Evolutionary conservation across 2,888 invertebrate species (phyloP).

Genomic region (Serrognathus titanus): DNA sequence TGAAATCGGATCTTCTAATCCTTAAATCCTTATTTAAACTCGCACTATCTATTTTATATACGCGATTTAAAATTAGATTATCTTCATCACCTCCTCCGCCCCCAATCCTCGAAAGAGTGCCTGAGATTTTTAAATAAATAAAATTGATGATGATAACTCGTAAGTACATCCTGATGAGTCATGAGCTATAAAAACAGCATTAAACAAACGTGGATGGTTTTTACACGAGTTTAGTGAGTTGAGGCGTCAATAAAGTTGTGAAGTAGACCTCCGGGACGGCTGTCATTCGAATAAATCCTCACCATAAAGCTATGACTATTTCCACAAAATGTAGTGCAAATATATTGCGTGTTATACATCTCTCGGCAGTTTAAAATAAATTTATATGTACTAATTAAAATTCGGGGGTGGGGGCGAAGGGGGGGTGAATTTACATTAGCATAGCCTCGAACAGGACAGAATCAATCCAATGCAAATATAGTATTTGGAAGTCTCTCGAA

Average conservation of each 20-base stretch:
- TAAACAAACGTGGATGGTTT: constrained; percentile 42
- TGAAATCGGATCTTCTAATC: constrained; percentile 1
- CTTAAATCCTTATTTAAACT: constrained; percentile 3
- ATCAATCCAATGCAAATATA: too few species aligned
- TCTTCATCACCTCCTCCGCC: too few species aligned
- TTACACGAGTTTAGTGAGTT: constrained; percentile 43
- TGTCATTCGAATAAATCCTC: constrained; percentile 42
- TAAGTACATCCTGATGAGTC: constrained; percentile 30
- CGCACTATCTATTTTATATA: too few species aligned
- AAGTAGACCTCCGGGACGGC: constrained; percentile 44
- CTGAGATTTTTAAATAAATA: constrained; percentile 6
- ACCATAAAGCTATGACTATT: constrained; percentile 41
- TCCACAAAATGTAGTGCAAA: constrained; percentile 25
- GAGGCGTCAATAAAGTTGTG: constrained; percentile 46
- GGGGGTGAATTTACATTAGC: too few species aligned
- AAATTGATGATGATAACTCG: constrained; percentile 4
- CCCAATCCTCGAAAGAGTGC: too few species aligned
- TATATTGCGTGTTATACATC: background rate
- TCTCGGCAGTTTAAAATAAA: too few species aligned
- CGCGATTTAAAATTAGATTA: too few species aligned
- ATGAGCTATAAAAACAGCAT: constrained; percentile 40
- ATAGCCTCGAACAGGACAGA: too few species aligned
- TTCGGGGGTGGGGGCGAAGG: too few species aligned
- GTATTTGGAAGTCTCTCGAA: too few species aligned
- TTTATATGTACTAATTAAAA: too few species aligned